Percentiles rank a stretch among this genome's conserved stretches.
phyloP scores from a whole-genome alignment of 2,113 vertebrate genomes.

The Camelus bactrianus region DNA sequence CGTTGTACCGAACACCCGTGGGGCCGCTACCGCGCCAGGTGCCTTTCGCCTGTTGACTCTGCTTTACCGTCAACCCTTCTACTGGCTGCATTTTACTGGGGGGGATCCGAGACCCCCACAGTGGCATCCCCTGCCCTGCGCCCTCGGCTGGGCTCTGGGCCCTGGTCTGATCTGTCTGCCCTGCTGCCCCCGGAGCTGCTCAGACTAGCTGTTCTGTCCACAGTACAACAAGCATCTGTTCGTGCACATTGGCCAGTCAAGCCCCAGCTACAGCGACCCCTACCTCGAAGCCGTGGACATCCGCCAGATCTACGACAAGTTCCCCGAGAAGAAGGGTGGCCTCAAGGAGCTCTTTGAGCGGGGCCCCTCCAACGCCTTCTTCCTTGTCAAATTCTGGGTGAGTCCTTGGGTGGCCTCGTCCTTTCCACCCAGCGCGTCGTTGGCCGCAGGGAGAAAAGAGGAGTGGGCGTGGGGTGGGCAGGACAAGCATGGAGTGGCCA shows the following conservation, averaged over 20 bases:
- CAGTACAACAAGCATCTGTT: conserved; percentile 98
- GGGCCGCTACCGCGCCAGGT: accelerated
- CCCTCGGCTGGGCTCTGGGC: too few species aligned
- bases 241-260: conserved; percentile 95
- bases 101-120: background rate
- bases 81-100: background rate
- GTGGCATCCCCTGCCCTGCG: background rate
- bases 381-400: conserved; percentile 98
- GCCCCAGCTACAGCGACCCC: conserved; percentile 93
- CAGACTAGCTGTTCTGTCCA: conserved; percentile 47
- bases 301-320: conserved; percentile 97
- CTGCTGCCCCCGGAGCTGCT: background rate
- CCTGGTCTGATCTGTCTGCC: background rate
- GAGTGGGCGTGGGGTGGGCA: background rate
- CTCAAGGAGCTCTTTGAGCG: conserved; percentile 96
- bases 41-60: too few species aligned
- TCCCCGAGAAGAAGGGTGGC: conserved; percentile 96
- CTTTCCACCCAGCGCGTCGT: accelerated
- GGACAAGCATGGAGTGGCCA: accelerated
- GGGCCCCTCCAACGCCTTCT: conserved; percentile 94
- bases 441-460: background rate
- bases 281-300: conserved; percentile 96
- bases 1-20: background rate
- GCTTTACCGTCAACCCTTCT: background rate
- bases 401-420: conserved; percentile 68